Conservation (phyloP, 2,888 invertebrate species). For the Diploptera punctata region DNA sequence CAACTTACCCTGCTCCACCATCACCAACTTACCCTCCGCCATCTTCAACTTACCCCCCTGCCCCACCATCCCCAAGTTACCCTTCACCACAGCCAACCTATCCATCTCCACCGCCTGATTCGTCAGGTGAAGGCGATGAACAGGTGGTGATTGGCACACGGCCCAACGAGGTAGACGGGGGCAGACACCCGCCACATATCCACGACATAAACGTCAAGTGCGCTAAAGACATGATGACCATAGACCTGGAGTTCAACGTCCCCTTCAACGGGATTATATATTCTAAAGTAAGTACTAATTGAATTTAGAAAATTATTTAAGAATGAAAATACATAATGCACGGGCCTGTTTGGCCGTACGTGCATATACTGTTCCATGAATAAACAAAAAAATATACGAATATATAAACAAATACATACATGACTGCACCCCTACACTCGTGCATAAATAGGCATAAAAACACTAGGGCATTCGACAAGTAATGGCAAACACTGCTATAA, state of each 20-base stretch:
- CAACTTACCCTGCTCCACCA: not conserved
- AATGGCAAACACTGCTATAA: too few relatives aligned
- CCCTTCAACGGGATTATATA: conserved; percentile 80
- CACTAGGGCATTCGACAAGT: too few relatives aligned
- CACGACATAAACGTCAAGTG: conserved; percentile 78
- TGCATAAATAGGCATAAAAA: too few relatives aligned
- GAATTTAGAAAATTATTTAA: too few relatives aligned
- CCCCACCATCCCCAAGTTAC: too few relatives aligned
- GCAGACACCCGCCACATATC: conserved; percentile 77
- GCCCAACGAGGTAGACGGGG: conserved; percentile 58
- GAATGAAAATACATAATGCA: too few relatives aligned
- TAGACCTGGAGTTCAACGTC: conserved; percentile 78
- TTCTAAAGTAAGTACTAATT: conserved; percentile 68
- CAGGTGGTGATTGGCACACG: conserved; percentile 36
- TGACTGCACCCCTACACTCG: too few relatives aligned
- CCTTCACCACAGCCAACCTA: not conserved
- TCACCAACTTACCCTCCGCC: not conserved
- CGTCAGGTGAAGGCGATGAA: not conserved
- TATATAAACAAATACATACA: too few relatives aligned
- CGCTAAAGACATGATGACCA: conserved; percentile 83
- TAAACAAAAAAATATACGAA: too few relatives aligned
- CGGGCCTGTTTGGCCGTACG: too few relatives aligned
- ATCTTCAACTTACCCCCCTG: not conserved
- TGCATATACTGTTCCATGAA: too few relatives aligned
- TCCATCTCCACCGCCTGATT: not conserved